phyloP scores from a whole-genome alignment of 2,888 invertebrate species.

The Microchrysa polita region DNA sequence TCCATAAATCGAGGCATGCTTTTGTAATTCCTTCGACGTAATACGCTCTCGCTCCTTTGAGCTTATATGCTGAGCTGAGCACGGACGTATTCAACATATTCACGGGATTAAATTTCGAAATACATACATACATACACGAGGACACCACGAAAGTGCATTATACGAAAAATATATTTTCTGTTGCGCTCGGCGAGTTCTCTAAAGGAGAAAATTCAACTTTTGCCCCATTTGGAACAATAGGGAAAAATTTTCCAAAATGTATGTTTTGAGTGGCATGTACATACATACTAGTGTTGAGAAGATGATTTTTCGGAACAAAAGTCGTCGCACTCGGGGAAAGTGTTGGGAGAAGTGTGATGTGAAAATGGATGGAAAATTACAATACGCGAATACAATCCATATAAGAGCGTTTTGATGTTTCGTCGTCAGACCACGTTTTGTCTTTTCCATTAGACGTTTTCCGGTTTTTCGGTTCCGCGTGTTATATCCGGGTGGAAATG shows the following conservation, averaged over 20 bases:
- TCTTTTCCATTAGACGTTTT: constrained; percentile 71
- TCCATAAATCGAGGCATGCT: constrained; percentile 53
- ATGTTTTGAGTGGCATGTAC: neutral
- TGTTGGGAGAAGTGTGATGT: constrained; percentile 31
- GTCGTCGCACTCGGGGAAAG: too few species aligned
- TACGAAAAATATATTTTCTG: neutral
- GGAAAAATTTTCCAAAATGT: constrained; percentile 23
- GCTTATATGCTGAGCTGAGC: too few species aligned
- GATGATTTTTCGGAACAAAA: too few species aligned
- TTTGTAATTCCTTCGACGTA: constrained; percentile 51
- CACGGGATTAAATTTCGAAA: constrained; percentile 53
- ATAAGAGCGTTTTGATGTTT: constrained; percentile 67
- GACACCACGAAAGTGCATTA: constrained; percentile 50
- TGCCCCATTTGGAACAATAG: constrained; percentile 23
- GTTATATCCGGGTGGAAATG: constrained; percentile 68
- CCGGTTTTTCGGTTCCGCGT: constrained; percentile 69
- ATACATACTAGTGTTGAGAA: neutral
- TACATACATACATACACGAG: too few species aligned
- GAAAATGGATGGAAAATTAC: constrained; percentile 52
- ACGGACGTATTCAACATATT: constrained; percentile 54
- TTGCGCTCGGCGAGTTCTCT: neutral
- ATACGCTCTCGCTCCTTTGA: constrained; percentile 52
- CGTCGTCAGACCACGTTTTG: constrained; percentile 72
- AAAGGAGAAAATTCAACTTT: neutral
- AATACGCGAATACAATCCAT: constrained; percentile 49